Base-by-base conservation (phyloP, 1,140 invertebrate genomes). In the Hylaeus anthracinus region DNA sequence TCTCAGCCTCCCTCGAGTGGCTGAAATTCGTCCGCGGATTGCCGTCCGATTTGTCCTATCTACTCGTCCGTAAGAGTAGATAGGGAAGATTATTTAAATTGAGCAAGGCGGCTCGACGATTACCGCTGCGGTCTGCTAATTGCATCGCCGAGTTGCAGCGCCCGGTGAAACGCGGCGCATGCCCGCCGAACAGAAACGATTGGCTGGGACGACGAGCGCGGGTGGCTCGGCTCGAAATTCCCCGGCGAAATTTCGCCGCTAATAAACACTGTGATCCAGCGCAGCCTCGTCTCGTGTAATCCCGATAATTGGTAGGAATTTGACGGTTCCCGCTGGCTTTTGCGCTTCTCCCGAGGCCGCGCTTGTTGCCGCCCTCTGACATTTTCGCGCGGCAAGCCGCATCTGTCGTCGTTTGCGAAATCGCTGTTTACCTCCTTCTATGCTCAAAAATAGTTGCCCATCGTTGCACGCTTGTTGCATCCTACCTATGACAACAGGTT, bases 121-220 rank as follows among this genome's bases (percentile, higher is more conserved):
- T 83, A 83, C 76, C 81, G 64, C 53, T 60, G 84, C 67, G 81
- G 84, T 83, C 65, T 60, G 80, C 63, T 86, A 86, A 86, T 86
- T 86, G 80, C 80, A 55, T 41, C 53, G 65, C 14, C 60, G 26
- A 37, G 60, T 83, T 73, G 70, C 70, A 53, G 48, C 41, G 45
- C 56, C 66, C 58, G 77, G 65, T 64, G 77, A 80, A 80, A 58
- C 84, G 73, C 75, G 82, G 64, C 41, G 73, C 48, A 69, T 60
- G 51, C 39, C 65, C 56, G 41, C 48, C 45, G 71, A 72, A 53
- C 51, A 60, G 76, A 76, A 84, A 85, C 81, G 43, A 72, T 81
- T 71, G 58, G 45, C 12, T 65, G 15, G 45, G 39, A 3, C 56
- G 73, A 76, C 75, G 66, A 66, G 55, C 37, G 45, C 61, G 66